Evolutionary conservation across 2,888 invertebrate genomes (phyloP), one percentile per base, ranked within the genome.

Genomic region (Hirtodrosophila alboralis): DNA sequence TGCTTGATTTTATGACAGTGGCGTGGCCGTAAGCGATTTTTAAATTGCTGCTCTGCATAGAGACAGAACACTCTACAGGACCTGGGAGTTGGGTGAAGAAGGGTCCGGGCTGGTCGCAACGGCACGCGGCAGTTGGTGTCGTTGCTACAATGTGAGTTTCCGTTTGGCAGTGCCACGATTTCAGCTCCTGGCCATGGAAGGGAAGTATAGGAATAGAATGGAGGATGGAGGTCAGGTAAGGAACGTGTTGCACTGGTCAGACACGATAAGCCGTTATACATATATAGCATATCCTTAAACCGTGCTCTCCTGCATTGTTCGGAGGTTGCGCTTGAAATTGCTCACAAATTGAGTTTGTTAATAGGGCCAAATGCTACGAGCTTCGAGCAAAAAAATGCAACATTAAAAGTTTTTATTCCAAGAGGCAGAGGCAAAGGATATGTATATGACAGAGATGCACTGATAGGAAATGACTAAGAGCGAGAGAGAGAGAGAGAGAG

Each of bases 1-100:
- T 78, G 75, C 75, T 75, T 75, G 75, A 75, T 78, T 75, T 75
- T 75, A 75, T 75, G 75, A 71, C 75, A 78, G 66, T 75, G 75
- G 79, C 75, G 72, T 75, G 75, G 79, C 75, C 79, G 79, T 75
- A 75, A 75, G 75, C 75, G 79, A 66, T 78, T 75, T 75, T 75
- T 75, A 75, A 75, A 75, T 75, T 78, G 75, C 79, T 78, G 66
- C 75, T 66, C 71, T 75, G 79, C 79, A 75, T 75, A 49, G 54
- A 43, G 54, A 53, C 37, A 40, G 49, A 27, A 10, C 16, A 4
- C 4, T n/a, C 30, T 16, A 16, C 8, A 14, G 7, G 27, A 38
- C 37, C n/a, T 18, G 26, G 36, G 23, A 26, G 21, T 34, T 28
- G 59, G 26, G 45, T 23, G 27, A 28, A 21, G 18, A 21, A 30